Base-by-base conservation (phyloP, 2,888 invertebrate genomes). In the Scaeva pyrastri region DNA sequence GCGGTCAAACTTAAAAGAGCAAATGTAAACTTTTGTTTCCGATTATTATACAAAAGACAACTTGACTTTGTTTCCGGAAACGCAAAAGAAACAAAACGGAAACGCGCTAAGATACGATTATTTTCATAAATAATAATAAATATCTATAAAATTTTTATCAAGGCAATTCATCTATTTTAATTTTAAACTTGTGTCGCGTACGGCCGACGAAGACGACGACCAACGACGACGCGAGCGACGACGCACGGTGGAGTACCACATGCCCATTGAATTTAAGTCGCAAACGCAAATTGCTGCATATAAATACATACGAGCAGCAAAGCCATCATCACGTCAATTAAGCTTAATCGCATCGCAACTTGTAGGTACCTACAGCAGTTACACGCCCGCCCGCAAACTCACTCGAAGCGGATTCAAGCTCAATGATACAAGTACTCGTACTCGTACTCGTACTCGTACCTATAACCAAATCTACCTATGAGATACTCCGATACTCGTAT, bases 271-370 rank as follows among this genome's bases (percentile, higher is more conserved):
- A 4, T 26, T 26, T 26, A 1, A 71, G 64, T 56, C n/a, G 62
- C 16, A 68, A 75, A 41, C 43, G 36, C 12, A 72, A 80, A 62
- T 76, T 68, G 64, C 64, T 50, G 26, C 11, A 19, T 31, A 31
- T 8, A 8, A 31, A 8, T 31, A 31, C 6, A 1, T 31, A 31
- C 8, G n/a, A 31, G 64, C 64, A 43, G 26, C 11, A 19, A 2
- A 70, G 50, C 58, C 26, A 48, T 50, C 19, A 50, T 45, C n/a
- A 6, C 31, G 43, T 62, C 70, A 85, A 85, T 85, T 85, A 81
- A 81, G 80, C 68, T 76, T 48, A 48, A 77, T 66, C 73, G 73
- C 77, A 77, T 66, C 73, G 73, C 77, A 74, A 56, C 80, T 45
- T 16, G 31, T 52, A 52, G 52, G 23, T 52, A 26, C n/a, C n/a